These are phyloP conservation scores for Anarrhichthys ocellatus DNA, from an alignment of 2,113 vertebrate species.

Conservation along the genomic window DNA sequence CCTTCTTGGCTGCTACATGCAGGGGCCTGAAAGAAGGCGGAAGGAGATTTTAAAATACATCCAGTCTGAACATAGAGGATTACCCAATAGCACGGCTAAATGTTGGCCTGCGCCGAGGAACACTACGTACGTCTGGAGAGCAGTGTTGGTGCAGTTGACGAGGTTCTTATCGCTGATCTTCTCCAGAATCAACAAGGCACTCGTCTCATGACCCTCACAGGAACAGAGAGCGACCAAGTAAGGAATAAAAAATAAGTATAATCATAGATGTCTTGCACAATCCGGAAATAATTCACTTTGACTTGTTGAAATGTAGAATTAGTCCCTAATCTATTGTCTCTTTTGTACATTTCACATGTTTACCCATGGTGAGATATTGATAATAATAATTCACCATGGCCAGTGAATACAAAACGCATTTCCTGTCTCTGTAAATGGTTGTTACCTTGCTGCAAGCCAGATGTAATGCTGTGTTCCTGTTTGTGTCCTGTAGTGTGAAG, in stretches of 20 bases:
- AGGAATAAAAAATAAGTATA: neutral
- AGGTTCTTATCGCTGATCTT: constrained; percentile 95
- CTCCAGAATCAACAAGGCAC: constrained; percentile 99
- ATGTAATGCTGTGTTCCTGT: constrained; percentile 95
- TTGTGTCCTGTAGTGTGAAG: constrained; percentile 91
- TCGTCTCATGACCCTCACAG: constrained; percentile 95
- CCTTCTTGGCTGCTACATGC: constrained; percentile 95
- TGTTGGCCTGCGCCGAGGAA: neutral
- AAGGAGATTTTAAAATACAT: constrained; percentile 1
- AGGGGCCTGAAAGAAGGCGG: constrained; percentile 86
- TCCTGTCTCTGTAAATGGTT: constrained; percentile 2
- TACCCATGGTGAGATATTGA: neutral
- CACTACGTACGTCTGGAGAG: constrained; percentile 94
- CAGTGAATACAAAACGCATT: neutral
- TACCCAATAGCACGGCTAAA: neutral
- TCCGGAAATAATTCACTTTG: neutral
- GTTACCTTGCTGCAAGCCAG: constrained; percentile 97
- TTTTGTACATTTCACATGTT: neutral
- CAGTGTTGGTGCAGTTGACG: constrained; percentile 95
- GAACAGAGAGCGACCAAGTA: neutral
- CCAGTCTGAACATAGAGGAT: neutral
- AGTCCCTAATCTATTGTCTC: neutral
- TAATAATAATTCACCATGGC: neutral
- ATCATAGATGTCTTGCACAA: neutral
- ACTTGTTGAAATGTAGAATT: neutral